Evolutionary conservation across 2,888 invertebrate genomes (phyloP), one percentile per base, ranked within the genome.

Genomic region (Polietes domitor): DNA sequence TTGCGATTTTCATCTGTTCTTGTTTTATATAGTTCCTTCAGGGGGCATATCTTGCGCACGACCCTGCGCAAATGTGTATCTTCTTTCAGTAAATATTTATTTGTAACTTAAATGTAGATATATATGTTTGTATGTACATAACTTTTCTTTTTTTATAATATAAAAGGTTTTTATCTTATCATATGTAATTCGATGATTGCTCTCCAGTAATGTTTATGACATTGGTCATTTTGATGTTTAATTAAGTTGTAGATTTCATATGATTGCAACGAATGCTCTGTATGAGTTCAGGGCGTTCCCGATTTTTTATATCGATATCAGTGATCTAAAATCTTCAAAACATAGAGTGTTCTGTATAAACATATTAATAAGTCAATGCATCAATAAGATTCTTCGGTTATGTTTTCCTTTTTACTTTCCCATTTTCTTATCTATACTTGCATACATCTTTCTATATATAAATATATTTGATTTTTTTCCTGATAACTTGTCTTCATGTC

Each of bases 401-500:
- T 28, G 28, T 28, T n/a, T n/a, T n/a, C n/a, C n/a, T 37, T 65
- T 68, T 17, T 68, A 68, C 68, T 68, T 68, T 68, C 37, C 37
- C 68, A 68, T 24, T 21, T 15, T 68, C 43, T 68, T 68, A 68
- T 68, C 68, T 15, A 43, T 21, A 19, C 24, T 17, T 21, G n/a
- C n/a, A 2, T 15, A 47, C 15, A 47, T 47, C 2, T 47, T 9
- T 47, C 2, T 12, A 47, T 47, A 15, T 47, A 12, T 21, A 58
- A n/a, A 70, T 70, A 47, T 70, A 68, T 58, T 26, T 32, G 12
- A 19, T 53, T 53, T 70, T 71, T 76, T 10, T 55, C 58, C 28
- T 53, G 75, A 79, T 79, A 82, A 75, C 19, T 58, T 53, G n/a
- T 72, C 53, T 68, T 37, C n/a, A 50, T 72, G 50, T 74, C 41